Evolutionary conservation across 2,113 vertebrate species (phyloP), one percentile per base, ranked within the genome.

Genomic region (Osmerus mordax): DNA sequence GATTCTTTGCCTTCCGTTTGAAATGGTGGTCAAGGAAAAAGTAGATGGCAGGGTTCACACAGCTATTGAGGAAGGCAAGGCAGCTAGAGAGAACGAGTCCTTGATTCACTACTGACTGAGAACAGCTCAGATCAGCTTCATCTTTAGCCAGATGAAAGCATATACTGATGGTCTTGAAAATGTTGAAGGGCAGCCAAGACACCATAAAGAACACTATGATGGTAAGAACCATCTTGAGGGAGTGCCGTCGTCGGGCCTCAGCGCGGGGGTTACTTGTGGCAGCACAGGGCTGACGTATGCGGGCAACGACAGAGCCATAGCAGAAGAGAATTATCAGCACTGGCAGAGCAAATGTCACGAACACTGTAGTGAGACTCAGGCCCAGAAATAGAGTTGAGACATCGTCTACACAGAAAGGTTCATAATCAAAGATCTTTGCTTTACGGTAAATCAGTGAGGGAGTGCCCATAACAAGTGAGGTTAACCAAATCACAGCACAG

Each of bases 141-240:
- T 65, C 15, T 0, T 69, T 9, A 29, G 66, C 32, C 63, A 93
- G 61, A 6, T 74, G 59, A 0, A 69, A 81, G 70, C 87, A 70
- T 14, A 92, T 79, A 8, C 79, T 80, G 29, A 91, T 72, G 9
- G 80, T 74, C 62, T 92, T 94, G 73, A 95, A 92, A 7, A 86
- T 28, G 52, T 93, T 91, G 80, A 90, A 95, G 3, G 95, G 95
- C n/a, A 95, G 75, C 95, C 95, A 96, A 83, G 92, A 94, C 69
- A 92, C 88, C 79, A 95, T 79, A 60, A 96, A 97, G 36, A 89
- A 87, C 8, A 83, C 29, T 7, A 95, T 88, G 67, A 96, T 92
- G 72, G 87, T 90, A 64, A 93, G 74, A 72, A 97, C 92, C 79
- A 95, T 94, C 29, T 94, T 93, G 19, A 95, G 83, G 15, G 94